Evolutionary conservation across 2,888 invertebrate genomes (phyloP), one percentile per base, ranked within the genome.

Genomic region (Reticulitermes lucifugus): DNA sequence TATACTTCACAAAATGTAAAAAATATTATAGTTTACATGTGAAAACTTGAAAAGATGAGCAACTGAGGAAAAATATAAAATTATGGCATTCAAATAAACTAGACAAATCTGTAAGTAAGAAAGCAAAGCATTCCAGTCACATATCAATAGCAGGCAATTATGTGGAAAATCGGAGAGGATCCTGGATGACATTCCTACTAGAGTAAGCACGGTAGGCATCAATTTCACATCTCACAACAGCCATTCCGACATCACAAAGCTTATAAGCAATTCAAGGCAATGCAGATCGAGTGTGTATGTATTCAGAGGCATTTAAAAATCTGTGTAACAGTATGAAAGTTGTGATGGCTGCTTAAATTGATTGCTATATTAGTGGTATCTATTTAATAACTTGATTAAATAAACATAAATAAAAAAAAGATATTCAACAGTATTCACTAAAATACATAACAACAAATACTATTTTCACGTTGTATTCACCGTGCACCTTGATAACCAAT

Each of bases 31-130:
- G 43, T 77, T 77, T 77, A 46, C 51, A 21, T 77, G 77, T 77
- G 75, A 21, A 43, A 75, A 75, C 25, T 75, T 77, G 77, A 35
- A 75, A 75, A 75, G 22, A 75, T 75, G 43, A 77, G 46, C 46
- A 46, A 77, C 46, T 41, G 41, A 77, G n/a, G 77, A 22, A 21
- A 73, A 41, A 25, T n/a, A n/a, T n/a, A 65, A 73, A 73, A 73
- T 18, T 73, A 73, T 21, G 9, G 73, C 73, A 73, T 73, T 73
- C 73, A 73, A 7, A 41, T 73, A 77, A 77, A 46, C 46, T 21
- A 77, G 77, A 46, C n/a, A 35, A 77, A 77, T 10, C 12, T n/a
- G 1, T 6, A 14, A 65, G n/a, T 65, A 65, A 73, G 14, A n/a
- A 5, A 77, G 77, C 46, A 77, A 10, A 77, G 77, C 46, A 77